Conservation (phyloP, 2,888 invertebrate species). For the Hartigia nigra region DNA sequence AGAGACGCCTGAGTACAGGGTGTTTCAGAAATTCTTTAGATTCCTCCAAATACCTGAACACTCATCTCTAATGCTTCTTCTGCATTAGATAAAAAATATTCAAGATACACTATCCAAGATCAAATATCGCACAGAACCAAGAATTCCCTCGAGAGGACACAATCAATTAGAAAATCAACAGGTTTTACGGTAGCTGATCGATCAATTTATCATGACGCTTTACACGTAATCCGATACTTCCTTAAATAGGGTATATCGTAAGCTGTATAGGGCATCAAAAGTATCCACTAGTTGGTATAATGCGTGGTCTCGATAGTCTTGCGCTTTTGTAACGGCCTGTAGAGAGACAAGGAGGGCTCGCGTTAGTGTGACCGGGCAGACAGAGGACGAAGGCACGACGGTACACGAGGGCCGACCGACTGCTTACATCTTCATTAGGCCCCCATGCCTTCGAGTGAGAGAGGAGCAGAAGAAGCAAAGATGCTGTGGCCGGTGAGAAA, state of each 20-base stretch:
- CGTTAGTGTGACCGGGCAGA: constrained; percentile 37
- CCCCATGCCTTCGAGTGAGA: constrained; percentile 47
- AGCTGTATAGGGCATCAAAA: background rate
- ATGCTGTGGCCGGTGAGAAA: constrained; percentile 8
- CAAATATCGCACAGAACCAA: fast-evolving
- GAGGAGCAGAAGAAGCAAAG: constrained; percentile 17
- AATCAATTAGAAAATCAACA: background rate
- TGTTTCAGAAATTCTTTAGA: background rate
- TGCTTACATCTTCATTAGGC: constrained; percentile 67
- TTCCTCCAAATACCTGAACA: background rate
- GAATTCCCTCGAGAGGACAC: background rate
- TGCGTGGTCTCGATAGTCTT: background rate
- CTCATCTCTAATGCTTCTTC: background rate
- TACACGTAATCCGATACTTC: background rate
- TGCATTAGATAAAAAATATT: background rate
- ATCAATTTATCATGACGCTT: background rate
- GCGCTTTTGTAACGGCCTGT: constrained; percentile 43
- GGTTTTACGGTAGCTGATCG: background rate
- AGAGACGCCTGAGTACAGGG: constrained; percentile 2
- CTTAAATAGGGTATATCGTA: background rate
- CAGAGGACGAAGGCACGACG: constrained; percentile 48
- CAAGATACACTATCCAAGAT: background rate
- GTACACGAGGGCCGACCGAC: constrained; percentile 48
- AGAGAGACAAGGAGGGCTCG: constrained; percentile 38
- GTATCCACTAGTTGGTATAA: background rate